Base-by-base conservation (phyloP, 92 coral and sea anemone species). In the Siderastrea radians region DNA sequence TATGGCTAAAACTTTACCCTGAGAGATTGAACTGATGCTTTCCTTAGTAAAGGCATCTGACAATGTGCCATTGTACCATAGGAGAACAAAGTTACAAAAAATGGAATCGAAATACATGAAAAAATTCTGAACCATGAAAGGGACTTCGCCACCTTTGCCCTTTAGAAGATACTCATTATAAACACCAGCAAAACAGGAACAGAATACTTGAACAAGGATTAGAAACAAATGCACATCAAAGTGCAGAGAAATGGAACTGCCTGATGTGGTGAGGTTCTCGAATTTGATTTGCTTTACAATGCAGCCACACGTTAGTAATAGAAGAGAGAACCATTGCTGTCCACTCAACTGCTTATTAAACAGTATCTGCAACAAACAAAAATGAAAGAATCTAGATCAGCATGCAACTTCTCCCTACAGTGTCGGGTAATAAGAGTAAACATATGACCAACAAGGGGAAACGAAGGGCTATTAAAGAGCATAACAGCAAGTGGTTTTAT, bases 171-270 rank as follows among this genome's bases (percentile, higher is more conserved):
- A 97, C 86, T 97, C 99, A 82, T 97, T 97, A 87, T 97, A 97
- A 59, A 97, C 99, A 66, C 99, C 99, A 50, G 99, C 99, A 92
- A 97, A 93, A 73, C 99, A 97, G 45, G 99, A 97, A 61, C 99
- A 95, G 84, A 97, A 94, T 46, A 97, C 98, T 86, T 97, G 99
- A 48, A 97, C 97, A 14, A 97, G 94, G 72, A 97, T 95, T 3
- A 97, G 84, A 71, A 94, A 65, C n/a, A 97, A 92, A 84, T 96
- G 93, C 79, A 88, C 77, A 71, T 98, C 98, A 44, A 98, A 76
- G 54, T 60, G 80, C 13, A 96, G 81, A 26, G 93, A 83, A 62
- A 98, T 78, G 9, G 98, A 93, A 59, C 90, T 82, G 59, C 92
- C 61, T 11, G 77, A 68, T 12, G 78, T 75, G 15, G 91, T 82